These are phyloP conservation scores for Phyllotreta striolata DNA, from an alignment of 2,888 invertebrate species.

Conservation along the genomic window DNA sequence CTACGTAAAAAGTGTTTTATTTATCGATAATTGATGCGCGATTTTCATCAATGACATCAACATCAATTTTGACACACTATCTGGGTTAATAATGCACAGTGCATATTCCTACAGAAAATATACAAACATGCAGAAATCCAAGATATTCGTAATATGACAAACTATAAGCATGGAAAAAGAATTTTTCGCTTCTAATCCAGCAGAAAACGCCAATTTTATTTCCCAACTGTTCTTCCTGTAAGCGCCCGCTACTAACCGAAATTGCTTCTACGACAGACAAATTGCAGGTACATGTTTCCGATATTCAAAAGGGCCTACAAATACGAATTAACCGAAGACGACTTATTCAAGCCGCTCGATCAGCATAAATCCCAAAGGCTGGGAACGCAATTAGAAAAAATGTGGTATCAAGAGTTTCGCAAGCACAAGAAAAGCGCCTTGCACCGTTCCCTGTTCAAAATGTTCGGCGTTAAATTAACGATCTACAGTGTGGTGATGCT, in stretches of 20 bases:
- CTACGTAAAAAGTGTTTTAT: conserved; percentile 9
- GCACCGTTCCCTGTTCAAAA: conserved; percentile 51
- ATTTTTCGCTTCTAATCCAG: conserved; percentile 37
- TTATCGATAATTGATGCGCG: neutral
- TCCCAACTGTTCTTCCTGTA: conserved; percentile 45
- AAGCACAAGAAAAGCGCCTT: conserved; percentile 54
- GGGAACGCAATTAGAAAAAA: conserved; percentile 71
- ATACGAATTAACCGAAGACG: conserved; percentile 73
- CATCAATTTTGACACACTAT: too few relatives aligned
- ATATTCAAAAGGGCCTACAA: conserved; percentile 75
- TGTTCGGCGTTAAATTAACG: conserved; percentile 53
- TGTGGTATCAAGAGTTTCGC: conserved; percentile 55
- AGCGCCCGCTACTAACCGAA: conserved; percentile 32
- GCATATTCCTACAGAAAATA: too few relatives aligned
- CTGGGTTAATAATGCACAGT: too few relatives aligned
- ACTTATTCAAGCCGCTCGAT: conserved; percentile 73
- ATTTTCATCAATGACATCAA: too few relatives aligned
- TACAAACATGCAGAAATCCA: too few relatives aligned
- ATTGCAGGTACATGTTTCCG: conserved; percentile 76
- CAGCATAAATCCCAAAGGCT: conserved; percentile 72
- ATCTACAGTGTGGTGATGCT: conserved; percentile 53
- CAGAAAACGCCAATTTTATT: conserved; percentile 43
- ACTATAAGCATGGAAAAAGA: neutral
- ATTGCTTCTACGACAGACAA: neutral
- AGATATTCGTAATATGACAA: too few relatives aligned